A percentile compares a stretch with the other conserved stretches of the same genome.
Conservation (phyloP, 2,113 vertebrate species). For the Petrocephalus zakoni region DNA sequence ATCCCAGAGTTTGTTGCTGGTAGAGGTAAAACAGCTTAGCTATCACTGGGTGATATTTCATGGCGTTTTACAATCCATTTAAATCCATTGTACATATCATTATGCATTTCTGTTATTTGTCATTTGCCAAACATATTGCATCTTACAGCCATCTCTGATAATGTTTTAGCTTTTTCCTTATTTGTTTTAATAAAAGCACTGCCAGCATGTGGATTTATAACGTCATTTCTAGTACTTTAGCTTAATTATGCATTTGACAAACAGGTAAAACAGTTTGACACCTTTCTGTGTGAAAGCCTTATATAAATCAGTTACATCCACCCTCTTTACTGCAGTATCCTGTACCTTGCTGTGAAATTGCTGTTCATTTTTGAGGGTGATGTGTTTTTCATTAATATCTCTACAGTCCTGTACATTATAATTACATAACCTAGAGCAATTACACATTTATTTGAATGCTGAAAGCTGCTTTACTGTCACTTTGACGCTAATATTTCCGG, state of each 20-base stretch:
- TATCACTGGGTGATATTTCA: background rate
- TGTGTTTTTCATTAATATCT: slow-evolving; percentile 17
- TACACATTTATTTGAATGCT: background rate
- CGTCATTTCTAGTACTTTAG: background rate
- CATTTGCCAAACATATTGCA: background rate
- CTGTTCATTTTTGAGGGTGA: slow-evolving; percentile 23
- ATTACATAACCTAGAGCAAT: background rate
- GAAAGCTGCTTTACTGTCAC: background rate
- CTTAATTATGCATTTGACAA: background rate
- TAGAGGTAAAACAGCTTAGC: background rate
- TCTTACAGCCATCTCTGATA: background rate
- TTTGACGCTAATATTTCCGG: background rate
- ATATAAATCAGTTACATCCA: background rate
- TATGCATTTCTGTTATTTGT: background rate
- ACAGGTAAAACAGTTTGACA: background rate
- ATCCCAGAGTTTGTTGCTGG: background rate
- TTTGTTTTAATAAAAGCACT: background rate
- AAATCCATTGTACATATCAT: background rate
- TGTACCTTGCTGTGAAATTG: slow-evolving; percentile 14
- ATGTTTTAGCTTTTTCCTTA: background rate
- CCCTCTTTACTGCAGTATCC: background rate
- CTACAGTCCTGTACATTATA: slow-evolving; percentile 19
- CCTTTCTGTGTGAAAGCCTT: background rate
- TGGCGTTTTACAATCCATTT: background rate
- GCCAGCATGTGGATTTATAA: background rate